Evolutionary conservation across 2,888 invertebrate genomes (phyloP).

Genomic region (Nowickia ferox): DNA sequence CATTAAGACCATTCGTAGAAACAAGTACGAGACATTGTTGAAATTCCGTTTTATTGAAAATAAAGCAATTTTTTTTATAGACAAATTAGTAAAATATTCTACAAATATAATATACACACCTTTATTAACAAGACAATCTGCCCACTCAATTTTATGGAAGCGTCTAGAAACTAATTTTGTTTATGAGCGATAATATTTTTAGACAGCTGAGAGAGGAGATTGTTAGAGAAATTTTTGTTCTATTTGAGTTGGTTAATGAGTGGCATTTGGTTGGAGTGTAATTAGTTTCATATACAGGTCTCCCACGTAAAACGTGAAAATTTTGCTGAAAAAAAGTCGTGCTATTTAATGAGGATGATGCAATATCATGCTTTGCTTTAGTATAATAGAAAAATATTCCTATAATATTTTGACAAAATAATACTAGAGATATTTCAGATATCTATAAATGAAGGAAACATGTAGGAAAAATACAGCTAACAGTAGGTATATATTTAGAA

Average conservation of each 20-base stretch:
- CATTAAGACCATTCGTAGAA: background rate
- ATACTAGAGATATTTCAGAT: too few relatives aligned
- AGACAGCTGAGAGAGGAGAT: background rate
- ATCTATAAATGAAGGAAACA: too few relatives aligned
- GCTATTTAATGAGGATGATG: background rate
- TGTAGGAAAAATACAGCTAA: too few relatives aligned
- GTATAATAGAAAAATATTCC: too few relatives aligned
- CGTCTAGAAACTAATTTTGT: slow-evolving; percentile 3
- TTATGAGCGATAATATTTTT: background rate
- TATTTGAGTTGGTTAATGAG: background rate
- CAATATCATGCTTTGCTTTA: too few relatives aligned
- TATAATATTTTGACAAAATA: too few relatives aligned
- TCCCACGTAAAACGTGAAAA: background rate
- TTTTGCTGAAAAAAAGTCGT: background rate
- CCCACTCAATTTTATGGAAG: slow-evolving; percentile 20
- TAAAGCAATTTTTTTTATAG: slow-evolving; percentile 1
- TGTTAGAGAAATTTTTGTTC: background rate
- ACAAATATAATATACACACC: slow-evolving; percentile 1
- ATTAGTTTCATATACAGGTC: background rate
- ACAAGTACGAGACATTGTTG: slow-evolving; percentile 19
- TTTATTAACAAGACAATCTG: background rate
- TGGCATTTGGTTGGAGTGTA: background rate
- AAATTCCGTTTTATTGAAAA: background rate
- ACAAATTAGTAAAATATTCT: background rate
- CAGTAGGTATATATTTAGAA: too few relatives aligned